A percentile compares a stretch with the other conserved stretches of the same genome.
phyloP scores from a whole-genome alignment of 2,113 vertebrate species.

The Potamarius usumacintae region DNA sequence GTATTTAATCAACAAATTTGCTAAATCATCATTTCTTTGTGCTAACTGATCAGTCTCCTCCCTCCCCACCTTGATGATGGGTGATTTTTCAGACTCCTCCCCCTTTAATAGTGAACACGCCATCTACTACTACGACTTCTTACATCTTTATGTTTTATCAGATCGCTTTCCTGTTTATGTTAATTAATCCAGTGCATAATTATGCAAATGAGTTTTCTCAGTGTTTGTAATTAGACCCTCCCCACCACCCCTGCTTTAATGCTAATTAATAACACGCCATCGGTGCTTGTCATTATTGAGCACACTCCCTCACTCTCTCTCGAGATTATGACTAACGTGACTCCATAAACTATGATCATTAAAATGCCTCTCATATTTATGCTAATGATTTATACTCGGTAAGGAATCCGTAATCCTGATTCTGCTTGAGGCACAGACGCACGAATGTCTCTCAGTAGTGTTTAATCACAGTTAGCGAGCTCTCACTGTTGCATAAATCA shows the following conservation, averaged over 20 bases:
- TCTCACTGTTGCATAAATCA: neutral
- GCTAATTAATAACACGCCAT: neutral
- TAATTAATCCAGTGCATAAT: neutral
- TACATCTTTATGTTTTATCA: neutral
- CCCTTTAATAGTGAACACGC: neutral
- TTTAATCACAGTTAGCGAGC: neutral
- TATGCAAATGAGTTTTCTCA: neutral
- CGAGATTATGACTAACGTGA: neutral
- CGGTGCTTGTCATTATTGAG: neutral
- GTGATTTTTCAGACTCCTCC: neutral
- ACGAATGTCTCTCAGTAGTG: neutral
- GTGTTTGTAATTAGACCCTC: neutral
- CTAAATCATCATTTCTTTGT: neutral
- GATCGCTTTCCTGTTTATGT: neutral
- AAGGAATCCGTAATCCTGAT: neutral
- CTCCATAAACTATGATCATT: neutral
- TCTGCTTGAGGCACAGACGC: neutral
- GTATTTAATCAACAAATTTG: neutral
- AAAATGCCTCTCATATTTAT: neutral
- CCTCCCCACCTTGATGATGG: neutral
- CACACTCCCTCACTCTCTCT: neutral
- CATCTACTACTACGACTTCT: neutral
- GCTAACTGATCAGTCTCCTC: neutral
- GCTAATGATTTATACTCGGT: neutral
- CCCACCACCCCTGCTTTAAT: neutral